Percentiles rank a stretch among this genome's conserved stretches.
phyloP scores from a whole-genome alignment of 2,797 vertebrate genomes.

The Gymnopithys bicolor region DNA sequence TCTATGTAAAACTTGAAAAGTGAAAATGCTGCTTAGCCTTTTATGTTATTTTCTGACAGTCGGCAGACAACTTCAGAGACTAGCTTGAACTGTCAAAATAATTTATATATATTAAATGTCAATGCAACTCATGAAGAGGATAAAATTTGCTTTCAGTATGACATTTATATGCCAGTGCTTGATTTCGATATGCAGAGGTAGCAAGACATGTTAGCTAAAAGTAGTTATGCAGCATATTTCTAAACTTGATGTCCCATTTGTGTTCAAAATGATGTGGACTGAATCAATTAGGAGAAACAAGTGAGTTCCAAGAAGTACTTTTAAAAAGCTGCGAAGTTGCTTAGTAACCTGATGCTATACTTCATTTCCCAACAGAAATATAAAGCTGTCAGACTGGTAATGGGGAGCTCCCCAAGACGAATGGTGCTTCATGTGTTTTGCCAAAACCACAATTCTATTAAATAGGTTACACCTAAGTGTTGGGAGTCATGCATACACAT shows the following conservation, averaged over 20 bases:
- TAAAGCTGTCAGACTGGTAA: conserved; percentile 61
- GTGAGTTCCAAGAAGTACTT: conserved; percentile 69
- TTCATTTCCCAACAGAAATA: conserved; percentile 65
- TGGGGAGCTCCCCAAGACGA: conserved; percentile 45
- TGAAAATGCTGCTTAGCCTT: conserved; percentile 51
- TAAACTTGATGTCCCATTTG: conserved; percentile 78
- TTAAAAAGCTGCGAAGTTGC: conserved; percentile 63
- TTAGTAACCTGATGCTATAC: conserved; percentile 67
- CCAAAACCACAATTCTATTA: conserved; percentile 4
- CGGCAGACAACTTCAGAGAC: conserved; percentile 64
- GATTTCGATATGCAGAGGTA: conserved; percentile 76
- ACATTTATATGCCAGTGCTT: conserved; percentile 74
- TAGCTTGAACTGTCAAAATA: conserved; percentile 72
- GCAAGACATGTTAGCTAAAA: conserved; percentile 68
- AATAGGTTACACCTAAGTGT: background rate
- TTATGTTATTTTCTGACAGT: conserved; percentile 68
- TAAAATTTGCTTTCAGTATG: conserved; percentile 74
- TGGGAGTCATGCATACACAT: background rate
- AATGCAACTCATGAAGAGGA: conserved; percentile 67
- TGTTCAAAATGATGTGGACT: conserved; percentile 74
- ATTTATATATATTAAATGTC: conserved; percentile 77
- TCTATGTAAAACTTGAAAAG: conserved; percentile 60
- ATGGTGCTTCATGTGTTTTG: conserved; percentile 4
- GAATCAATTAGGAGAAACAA: conserved; percentile 79
- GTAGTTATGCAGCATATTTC: conserved; percentile 68